phyloP scores from a whole-genome alignment of 92 coral and sea anemone species.

The Chrysogorgia sp. region DNA sequence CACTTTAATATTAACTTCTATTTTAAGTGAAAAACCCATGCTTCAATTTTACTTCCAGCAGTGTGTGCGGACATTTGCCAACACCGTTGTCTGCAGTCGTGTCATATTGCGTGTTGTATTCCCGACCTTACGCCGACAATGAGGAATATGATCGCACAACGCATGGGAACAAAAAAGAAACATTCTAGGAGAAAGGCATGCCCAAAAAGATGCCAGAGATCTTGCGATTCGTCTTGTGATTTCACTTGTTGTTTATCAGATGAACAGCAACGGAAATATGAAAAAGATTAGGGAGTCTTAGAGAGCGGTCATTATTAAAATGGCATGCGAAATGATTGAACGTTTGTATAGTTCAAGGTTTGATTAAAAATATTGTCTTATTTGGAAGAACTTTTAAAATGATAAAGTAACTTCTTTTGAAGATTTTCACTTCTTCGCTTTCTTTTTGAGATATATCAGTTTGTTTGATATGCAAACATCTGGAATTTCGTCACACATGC shows the following conservation, averaged over 20 bases:
- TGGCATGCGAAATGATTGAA: background rate
- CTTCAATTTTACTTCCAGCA: constrained; percentile 8
- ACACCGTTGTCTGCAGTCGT: constrained; percentile 80
- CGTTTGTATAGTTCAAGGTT: too few species aligned
- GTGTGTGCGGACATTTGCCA: constrained; percentile 63
- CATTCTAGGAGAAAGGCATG: background rate
- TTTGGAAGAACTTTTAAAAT: too few species aligned
- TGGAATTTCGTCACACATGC: too few species aligned
- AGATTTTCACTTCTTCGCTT: too few species aligned
- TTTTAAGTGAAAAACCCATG: too few species aligned
- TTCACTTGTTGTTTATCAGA: constrained; percentile 27
- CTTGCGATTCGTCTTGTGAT: constrained; percentile 42
- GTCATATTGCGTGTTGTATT: constrained; percentile 90
- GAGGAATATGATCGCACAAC: constrained; percentile 25
- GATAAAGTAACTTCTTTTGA: too few species aligned
- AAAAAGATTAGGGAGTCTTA: background rate
- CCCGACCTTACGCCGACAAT: constrained; percentile 49
- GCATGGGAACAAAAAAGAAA: constrained; percentile 9
- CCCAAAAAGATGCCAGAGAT: constrained; percentile 28
- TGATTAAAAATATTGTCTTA: too few species aligned
- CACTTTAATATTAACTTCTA: background rate
- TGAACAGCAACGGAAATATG: constrained; percentile 9
- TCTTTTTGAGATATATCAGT: too few species aligned
- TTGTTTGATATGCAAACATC: too few species aligned
- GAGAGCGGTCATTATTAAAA: background rate